Evolutionary conservation across 37 sponge, comb jelly and placozoan species (phyloP), one percentile per base, ranked within the genome.

Genomic region (Halichondria panicea): DNA sequence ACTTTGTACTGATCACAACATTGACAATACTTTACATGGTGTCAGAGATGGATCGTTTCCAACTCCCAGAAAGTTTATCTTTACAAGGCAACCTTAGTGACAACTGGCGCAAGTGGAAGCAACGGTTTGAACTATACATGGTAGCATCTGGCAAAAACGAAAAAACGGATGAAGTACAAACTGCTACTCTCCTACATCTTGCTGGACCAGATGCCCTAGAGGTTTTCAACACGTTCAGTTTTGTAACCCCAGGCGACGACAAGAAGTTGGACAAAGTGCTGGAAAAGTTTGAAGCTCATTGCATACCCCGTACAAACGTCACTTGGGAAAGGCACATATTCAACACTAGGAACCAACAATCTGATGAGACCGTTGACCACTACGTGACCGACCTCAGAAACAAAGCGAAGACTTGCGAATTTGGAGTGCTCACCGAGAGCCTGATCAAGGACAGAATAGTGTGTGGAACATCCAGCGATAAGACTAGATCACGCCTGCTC

Each of bases 271-370:
- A 69, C 5, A 41, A 43, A 43, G 43, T 54, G 37, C 9, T 9
- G 38, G 63, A 43, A 4, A 76, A 43, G 64, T 78, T 78, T 35
- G 58, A 78, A 18, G 68, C 38, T 21, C 54, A 66, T 40, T 78
- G 79, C 68, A 78, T 39, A 21, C 79, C 68, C 33, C 36, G 68
- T 15, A 66, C 46, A 54, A 78, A 78, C 25, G 68, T 78, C 68
- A 66, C 79, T n/a, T 66, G 68, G 68, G 71, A 80, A 34, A 42
- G 81, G 63, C 63, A 80, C 38, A 68, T 72, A 33, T 81, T 81
- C 40, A 82, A 73, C 66, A 82, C 74, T 18, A 24, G 76, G 55
- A 75, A 53, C 67, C 75, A 83, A 40, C 58, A 55, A 35, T 28
- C 30, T 4, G 75, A 59, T 40, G 50, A 72, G 45, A 43, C 71